These are phyloP conservation scores for Halocynthia roretzi DNA, from an alignment of 23 tunicate genomes.

Conservation along the genomic window DNA sequence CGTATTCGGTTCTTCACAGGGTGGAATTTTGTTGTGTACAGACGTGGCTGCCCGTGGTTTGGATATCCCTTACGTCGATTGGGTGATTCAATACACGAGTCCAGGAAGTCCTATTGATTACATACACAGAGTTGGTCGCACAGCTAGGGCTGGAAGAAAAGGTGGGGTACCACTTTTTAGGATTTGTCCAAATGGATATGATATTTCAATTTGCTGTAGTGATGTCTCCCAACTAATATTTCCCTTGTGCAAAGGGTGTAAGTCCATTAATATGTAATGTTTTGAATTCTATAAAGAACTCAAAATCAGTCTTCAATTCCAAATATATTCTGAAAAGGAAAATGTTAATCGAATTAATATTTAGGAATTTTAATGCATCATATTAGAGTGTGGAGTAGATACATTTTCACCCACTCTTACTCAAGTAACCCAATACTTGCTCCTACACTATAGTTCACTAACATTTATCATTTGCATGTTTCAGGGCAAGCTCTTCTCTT, in stretches of 20 bases:
- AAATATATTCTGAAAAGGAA: too few species aligned
- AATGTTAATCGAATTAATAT: too few species aligned
- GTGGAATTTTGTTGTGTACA: slow-evolving; percentile 62
- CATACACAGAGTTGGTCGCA: slow-evolving; percentile 93
- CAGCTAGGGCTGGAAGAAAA: slow-evolving; percentile 87
- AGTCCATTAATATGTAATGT: too few species aligned
- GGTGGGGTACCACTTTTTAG: slow-evolving; percentile 26
- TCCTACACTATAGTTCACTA: too few species aligned
- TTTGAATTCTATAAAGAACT: too few species aligned
- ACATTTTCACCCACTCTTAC: too few species aligned
- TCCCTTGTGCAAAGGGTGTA: too few species aligned
- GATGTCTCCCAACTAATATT: background rate
- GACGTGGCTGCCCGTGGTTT: slow-evolving; percentile 99
- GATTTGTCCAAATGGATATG: background rate
- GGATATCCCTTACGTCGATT: slow-evolving; percentile 84
- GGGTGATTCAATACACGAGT: slow-evolving; percentile 86
- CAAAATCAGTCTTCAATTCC: too few species aligned
- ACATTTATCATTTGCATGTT: background rate
- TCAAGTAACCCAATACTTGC: too few species aligned
- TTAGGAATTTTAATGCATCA: too few species aligned
- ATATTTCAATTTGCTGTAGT: background rate
- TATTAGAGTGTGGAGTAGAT: too few species aligned
- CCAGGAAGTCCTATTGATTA: slow-evolving; percentile 95
- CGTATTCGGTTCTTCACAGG: slow-evolving; percentile 26
- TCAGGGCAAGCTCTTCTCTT: slow-evolving; percentile 78